Conservation (phyloP, 2,888 invertebrate genomes). For the Synanthedon formicaeformis region DNA sequence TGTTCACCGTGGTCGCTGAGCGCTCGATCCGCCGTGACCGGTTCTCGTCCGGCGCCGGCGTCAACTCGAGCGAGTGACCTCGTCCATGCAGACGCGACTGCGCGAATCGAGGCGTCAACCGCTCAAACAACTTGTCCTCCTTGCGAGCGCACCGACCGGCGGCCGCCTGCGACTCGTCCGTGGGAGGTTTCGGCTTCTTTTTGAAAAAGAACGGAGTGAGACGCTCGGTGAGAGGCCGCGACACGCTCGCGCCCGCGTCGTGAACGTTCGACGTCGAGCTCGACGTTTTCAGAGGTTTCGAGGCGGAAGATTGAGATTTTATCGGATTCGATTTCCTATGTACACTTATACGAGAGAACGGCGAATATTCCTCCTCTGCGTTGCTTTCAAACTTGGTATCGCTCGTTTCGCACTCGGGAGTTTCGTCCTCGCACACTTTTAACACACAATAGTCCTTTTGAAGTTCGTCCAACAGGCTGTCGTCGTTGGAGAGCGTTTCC, state of each 20-base stretch:
- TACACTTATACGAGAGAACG: slow-evolving; percentile 50
- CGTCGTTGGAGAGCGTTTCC: slow-evolving; percentile 43
- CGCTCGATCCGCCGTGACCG: slow-evolving; percentile 47
- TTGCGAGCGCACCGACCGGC: slow-evolving; percentile 26
- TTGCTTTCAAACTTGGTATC: slow-evolving; percentile 17
- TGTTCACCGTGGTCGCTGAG: slow-evolving; percentile 50
- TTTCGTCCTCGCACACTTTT: slow-evolving; percentile 52
- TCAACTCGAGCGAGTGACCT: slow-evolving; percentile 55
- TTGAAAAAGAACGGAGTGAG: slow-evolving; percentile 62
- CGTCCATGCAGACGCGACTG: slow-evolving; percentile 53
- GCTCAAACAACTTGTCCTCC: slow-evolving; percentile 55
- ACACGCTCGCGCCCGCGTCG: slow-evolving; percentile 38
- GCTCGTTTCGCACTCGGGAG: slow-evolving; percentile 8
- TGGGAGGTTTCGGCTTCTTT: slow-evolving; percentile 44
- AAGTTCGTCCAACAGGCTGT: slow-evolving; percentile 56
- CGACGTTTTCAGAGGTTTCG: slow-evolving; percentile 48
- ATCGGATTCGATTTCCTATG: slow-evolving; percentile 63
- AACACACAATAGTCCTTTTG: slow-evolving; percentile 54
- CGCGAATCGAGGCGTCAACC: slow-evolving; percentile 57
- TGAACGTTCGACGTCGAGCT: slow-evolving; percentile 60
- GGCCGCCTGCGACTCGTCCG: slow-evolving; percentile 25
- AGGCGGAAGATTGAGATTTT: slow-evolving; percentile 36
- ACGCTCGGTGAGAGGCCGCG: slow-evolving; percentile 51
- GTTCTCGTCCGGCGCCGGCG: slow-evolving; percentile 25
- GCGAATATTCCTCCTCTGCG: slow-evolving; percentile 25